Evolutionary conservation across 2,113 vertebrate species (phyloP).

Genomic region (Lethenteron reissneri): DNA sequence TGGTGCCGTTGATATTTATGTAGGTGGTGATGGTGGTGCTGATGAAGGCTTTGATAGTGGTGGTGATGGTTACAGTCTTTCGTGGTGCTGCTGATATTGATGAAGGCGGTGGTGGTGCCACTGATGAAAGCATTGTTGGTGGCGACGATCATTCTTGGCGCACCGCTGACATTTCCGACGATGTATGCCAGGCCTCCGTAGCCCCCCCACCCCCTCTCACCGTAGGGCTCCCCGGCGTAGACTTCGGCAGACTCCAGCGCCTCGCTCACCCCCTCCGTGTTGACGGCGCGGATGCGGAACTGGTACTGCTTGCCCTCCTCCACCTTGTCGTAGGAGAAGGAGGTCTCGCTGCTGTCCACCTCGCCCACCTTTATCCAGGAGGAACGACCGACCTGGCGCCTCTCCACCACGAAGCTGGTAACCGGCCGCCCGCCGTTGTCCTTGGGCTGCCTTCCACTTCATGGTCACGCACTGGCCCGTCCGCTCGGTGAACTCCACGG

Average conservation of each 20-base stretch:
- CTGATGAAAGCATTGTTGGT: no score
- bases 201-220: conserved; percentile 14
- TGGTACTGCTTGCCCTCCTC: conserved; percentile 23
- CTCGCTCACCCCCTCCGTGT: conserved; percentile 19
- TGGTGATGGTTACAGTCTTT: no score
- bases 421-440: conserved; percentile 21
- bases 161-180: no score
- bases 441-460: conserved; percentile 26
- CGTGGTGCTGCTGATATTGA: no score
- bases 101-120: no score
- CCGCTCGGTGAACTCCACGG: conserved; percentile 23
- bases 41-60: no score
- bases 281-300: conserved; percentile 20
- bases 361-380: conserved; percentile 20
- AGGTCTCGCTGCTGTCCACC: conserved; percentile 18
- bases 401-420: conserved; percentile 22
- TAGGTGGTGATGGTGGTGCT: no score
- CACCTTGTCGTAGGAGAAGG: conserved; percentile 20
- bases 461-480: conserved; percentile 20
- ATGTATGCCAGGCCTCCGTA: no score
- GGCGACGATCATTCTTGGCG: no score
- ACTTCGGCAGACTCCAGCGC: conserved; percentile 23
- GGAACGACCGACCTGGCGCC: conserved; percentile 18
- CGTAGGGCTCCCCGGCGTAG: conserved; percentile 21
- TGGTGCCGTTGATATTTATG: no score